Conservation (phyloP, 1,140 invertebrate genomes). For the Platorchestia sp. region DNA sequence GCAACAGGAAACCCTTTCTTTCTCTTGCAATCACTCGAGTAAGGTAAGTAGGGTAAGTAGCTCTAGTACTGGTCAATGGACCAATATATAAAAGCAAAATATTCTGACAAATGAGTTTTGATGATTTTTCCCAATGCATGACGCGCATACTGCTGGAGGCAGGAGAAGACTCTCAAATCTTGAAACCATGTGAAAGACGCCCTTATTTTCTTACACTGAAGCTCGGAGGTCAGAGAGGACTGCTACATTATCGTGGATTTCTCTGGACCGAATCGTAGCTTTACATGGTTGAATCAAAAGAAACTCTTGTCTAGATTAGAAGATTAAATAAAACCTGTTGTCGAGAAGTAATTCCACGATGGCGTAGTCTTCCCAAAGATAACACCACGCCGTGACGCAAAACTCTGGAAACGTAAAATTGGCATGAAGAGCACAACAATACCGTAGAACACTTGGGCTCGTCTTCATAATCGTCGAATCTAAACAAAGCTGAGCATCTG, state of each 20-base stretch:
- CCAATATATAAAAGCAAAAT: no score
- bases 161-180: neutral
- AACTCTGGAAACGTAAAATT: neutral
- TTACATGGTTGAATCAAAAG: neutral
- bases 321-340: neutral
- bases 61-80: neutral
- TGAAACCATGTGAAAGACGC: no score
- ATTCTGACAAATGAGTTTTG: no score
- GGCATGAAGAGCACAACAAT: neutral
- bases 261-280: neutral
- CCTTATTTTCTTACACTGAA: neutral
- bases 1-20: neutral
- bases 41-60: neutral
- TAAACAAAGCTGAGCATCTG: neutral
- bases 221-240: neutral
- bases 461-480: neutral
- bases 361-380: neutral
- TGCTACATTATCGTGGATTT: neutral
- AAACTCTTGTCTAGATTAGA: neutral
- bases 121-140: neutral
- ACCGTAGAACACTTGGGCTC: neutral
- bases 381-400: neutral
- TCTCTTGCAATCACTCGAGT: neutral
- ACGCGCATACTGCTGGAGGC: neutral
- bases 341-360: neutral